Evolutionary conservation across 2,113 vertebrate genomes (phyloP).

Genomic region (Serilophus lunatus): DNA sequence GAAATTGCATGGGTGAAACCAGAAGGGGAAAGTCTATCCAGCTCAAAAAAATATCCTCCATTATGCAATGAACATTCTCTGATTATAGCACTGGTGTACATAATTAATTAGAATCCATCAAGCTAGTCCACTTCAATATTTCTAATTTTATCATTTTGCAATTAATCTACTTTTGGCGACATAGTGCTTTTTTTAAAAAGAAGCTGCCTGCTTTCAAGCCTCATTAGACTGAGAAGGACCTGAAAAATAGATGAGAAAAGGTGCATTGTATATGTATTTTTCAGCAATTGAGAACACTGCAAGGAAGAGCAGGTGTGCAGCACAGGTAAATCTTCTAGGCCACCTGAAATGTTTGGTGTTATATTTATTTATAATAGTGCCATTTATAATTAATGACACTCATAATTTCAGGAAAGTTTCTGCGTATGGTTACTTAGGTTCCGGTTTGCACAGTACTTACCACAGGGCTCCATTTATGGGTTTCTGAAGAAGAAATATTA

Average conservation of each 20-base stretch:
- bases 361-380: background rate
- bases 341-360: background rate
- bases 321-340: background rate
- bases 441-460: background rate
- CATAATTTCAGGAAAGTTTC: background rate
- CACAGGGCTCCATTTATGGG: background rate
- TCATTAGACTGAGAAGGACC: background rate
- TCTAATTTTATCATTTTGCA: constrained; percentile 53
- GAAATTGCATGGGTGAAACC: background rate
- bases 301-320: background rate
- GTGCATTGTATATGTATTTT: background rate
- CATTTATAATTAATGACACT: background rate
- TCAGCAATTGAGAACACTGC: background rate
- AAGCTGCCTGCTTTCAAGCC: constrained; percentile 16
- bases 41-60: background rate
- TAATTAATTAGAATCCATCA: constrained; percentile 47
- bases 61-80: background rate
- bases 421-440: background rate
- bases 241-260: background rate
- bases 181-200: background rate
- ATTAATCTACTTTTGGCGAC: constrained; percentile 31
- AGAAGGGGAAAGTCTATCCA: background rate
- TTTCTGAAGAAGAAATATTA: background rate
- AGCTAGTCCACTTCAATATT: background rate
- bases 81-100: background rate